A percentile compares a stretch with the other conserved stretches of the same genome.
These are phyloP conservation scores for Peromyscus nudipes DNA, from an alignment of 2,797 vertebrate species.

Conservation along the genomic window DNA sequence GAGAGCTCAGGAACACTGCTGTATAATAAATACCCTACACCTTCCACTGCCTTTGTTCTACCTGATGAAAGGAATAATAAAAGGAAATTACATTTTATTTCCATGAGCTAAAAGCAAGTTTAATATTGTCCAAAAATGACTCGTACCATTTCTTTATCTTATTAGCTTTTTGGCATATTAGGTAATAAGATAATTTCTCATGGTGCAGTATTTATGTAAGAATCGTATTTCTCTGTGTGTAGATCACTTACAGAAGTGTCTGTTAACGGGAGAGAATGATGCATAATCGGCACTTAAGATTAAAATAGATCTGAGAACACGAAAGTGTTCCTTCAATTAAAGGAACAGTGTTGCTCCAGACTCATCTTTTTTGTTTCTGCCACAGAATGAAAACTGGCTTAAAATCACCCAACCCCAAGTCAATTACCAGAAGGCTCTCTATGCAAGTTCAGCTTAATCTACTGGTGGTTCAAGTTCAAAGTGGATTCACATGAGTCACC, in stretches of 20 bases:
- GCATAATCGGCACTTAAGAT: slow-evolving; percentile 84
- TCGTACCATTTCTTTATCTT: slow-evolving; percentile 80
- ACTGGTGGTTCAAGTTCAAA: slow-evolving; percentile 61
- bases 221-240: slow-evolving; percentile 81
- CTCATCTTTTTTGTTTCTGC: slow-evolving; percentile 73
- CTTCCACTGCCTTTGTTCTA: slow-evolving; percentile 76
- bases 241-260: slow-evolving; percentile 84
- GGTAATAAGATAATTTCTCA: slow-evolving; percentile 85
- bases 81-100: slow-evolving; percentile 83
- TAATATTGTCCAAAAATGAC: slow-evolving; percentile 83
- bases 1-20: slow-evolving; percentile 27
- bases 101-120: slow-evolving; percentile 83
- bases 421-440: slow-evolving; percentile 65
- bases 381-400: slow-evolving; percentile 66
- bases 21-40: slow-evolving; percentile 47
- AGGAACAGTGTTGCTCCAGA: slow-evolving; percentile 75
- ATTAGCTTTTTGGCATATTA: slow-evolving; percentile 83
- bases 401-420: slow-evolving; percentile 65
- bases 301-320: slow-evolving; percentile 84
- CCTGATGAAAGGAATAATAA: slow-evolving; percentile 78
- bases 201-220: slow-evolving; percentile 83
- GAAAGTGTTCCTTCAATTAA: slow-evolving; percentile 82
- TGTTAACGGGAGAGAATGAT: slow-evolving; percentile 83
- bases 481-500: slow-evolving; percentile 24
- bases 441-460: slow-evolving; percentile 62